phyloP scores from a whole-genome alignment of 2,888 invertebrate genomes.

The Altica lythri region DNA sequence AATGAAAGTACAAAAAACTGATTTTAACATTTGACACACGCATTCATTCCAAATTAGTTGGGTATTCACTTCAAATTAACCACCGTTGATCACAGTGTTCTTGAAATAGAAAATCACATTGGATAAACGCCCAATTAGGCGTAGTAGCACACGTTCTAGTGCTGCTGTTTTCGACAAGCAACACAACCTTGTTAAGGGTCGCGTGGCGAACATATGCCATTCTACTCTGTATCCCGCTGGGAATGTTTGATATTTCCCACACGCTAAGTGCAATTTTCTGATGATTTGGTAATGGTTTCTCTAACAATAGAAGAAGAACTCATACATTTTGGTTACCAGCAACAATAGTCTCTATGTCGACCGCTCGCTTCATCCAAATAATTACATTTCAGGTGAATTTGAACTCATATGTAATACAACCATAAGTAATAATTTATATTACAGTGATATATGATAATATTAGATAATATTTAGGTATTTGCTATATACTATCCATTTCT shows the following conservation, averaged over 20 bases:
- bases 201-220: constrained; percentile 47
- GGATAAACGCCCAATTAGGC: constrained; percentile 44
- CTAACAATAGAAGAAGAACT: not conserved
- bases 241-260: constrained; percentile 53
- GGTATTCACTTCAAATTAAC: constrained; percentile 34
- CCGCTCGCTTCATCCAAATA: not conserved
- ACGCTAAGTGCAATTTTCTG: constrained; percentile 50
- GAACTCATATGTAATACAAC: too few relatives aligned
- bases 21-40: not conserved
- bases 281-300: constrained; percentile 31
- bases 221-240: constrained; percentile 42
- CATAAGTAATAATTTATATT: too few relatives aligned
- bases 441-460: too few relatives aligned
- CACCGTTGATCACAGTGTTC: constrained; percentile 25
- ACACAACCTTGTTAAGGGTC: constrained; percentile 44
- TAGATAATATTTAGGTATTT: too few relatives aligned
- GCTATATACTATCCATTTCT: too few relatives aligned
- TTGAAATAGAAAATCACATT: constrained; percentile 27
- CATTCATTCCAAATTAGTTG: constrained; percentile 32
- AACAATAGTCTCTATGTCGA: not conserved
- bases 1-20: too few relatives aligned
- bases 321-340: not conserved
- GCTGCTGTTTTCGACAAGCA: constrained; percentile 45
- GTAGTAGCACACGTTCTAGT: constrained; percentile 42
- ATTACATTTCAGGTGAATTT: too few relatives aligned